Percentiles rank a stretch among this genome's conserved stretches.
Conservation (phyloP, 1,140 invertebrate species). For the Drosophila kohkoa region DNA sequence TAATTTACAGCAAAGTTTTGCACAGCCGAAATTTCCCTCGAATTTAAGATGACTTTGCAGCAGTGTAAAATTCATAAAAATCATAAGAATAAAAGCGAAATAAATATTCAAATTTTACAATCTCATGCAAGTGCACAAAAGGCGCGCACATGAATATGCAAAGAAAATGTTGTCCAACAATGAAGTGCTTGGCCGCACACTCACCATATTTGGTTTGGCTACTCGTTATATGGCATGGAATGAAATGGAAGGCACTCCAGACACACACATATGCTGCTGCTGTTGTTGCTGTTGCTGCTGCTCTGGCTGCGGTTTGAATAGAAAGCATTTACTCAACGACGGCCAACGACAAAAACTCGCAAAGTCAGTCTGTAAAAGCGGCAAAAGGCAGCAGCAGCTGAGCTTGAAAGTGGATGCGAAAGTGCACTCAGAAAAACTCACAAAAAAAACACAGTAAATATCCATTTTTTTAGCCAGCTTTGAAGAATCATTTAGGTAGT, state of each 20-base stretch:
- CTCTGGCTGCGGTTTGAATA: conserved; percentile 57
- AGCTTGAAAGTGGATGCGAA: conserved; percentile 34
- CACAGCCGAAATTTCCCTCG: background rate
- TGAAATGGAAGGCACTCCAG: conserved; percentile 6
- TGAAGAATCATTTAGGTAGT: background rate
- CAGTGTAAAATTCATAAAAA: conserved; percentile 17
- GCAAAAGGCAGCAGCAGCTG: conserved; percentile 32
- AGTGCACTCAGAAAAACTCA: conserved; percentile 9
- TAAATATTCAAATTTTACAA: conserved; percentile 39
- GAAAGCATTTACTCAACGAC: conserved; percentile 69
- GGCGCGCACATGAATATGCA: conserved; percentile 41
- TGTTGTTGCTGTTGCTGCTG: conserved; percentile 42
- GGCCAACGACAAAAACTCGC: conserved; percentile 41
- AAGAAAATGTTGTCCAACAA: conserved; percentile 40
- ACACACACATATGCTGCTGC: conserved; percentile 53
- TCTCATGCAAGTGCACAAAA: conserved; percentile 41
- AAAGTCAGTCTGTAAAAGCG: conserved; percentile 20
- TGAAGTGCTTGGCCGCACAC: conserved; percentile 17
- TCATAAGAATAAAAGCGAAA: conserved; percentile 26
- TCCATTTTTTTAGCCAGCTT: background rate
- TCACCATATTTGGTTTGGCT: background rate
- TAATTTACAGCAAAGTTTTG: conserved; percentile 19
- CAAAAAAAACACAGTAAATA: background rate
- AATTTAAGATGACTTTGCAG: conserved; percentile 1
- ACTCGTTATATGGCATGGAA: conserved; percentile 8